Conservation (phyloP, 2,888 invertebrate genomes). For the Callosobruchus maculatus region DNA sequence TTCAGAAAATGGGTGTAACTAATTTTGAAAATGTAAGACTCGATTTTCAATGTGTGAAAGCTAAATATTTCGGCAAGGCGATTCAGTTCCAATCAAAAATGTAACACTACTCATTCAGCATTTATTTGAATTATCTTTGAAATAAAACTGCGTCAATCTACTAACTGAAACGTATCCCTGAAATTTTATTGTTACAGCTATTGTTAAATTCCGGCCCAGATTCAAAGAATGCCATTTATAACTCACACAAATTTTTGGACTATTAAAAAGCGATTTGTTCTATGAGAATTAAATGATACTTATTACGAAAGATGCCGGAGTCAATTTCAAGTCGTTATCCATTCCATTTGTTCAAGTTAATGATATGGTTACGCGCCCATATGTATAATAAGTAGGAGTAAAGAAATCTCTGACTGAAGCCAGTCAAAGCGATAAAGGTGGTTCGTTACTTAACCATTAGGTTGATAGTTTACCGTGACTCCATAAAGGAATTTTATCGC, state of each 20-base stretch:
- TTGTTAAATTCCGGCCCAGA: not conserved
- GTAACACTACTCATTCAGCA: no score
- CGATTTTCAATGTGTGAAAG: no score
- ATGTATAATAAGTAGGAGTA: not conserved
- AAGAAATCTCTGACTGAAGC: not conserved
- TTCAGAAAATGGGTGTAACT: no score
- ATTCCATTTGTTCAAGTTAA: not conserved
- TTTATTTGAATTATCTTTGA: no score
- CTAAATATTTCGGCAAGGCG: no score
- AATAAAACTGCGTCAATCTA: no score
- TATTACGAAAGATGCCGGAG: not conserved
- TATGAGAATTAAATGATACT: not conserved
- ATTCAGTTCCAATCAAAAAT: no score
- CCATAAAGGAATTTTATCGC: no score
- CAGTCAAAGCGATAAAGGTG: not conserved
- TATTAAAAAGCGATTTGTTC: not conserved
- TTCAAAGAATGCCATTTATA: not conserved
- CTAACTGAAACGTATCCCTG: no score
- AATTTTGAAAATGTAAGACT: no score
- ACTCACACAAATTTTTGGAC: not conserved
- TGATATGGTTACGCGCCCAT: not conserved
- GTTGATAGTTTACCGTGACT: no score
- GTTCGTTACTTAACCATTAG: not conserved
- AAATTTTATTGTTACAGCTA: not conserved
- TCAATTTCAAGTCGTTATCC: not conserved